Base-by-base conservation (phyloP, 2,888 invertebrate genomes). In the Drosophila pseudotakahashii region DNA sequence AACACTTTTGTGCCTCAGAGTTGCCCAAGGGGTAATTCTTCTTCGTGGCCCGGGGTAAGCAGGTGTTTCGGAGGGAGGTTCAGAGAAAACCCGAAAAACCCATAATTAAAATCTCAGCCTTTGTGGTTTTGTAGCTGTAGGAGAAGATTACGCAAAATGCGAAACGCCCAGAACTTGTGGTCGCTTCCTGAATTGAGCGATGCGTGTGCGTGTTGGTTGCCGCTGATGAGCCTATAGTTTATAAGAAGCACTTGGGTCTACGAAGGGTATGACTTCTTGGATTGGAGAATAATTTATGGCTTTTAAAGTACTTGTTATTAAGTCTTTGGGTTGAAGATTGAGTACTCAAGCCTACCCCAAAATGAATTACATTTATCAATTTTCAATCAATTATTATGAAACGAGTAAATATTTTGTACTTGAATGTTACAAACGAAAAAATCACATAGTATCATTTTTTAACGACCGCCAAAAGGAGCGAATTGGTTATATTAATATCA, bases 71-170 rank as follows among this genome's bases (percentile, higher is more conserved):
- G 26, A 11, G 67, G 42, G 37, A 39, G 14, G 14, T 41, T 7
- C 41, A 16, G 6, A 19, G 7, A 42, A 42, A 58, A 54, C n/a
- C 54, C 66, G 45, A 26, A 74, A 62, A 75, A 41, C 78, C 87
- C 72, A 88, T 88, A 84, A 84, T 84, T 84, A 84, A 84, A 82
- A 88, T 76, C 76, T 80, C 68, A 78, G 73, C 70, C 78, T 81
- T 75, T 88, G 83, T 70, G 87, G 78, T 76, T 77, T 69, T 51
- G 9, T 47, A 69, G 78, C 84, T 71, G n/a, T n/a, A n/a, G 76
- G 58, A 63, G 54, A 63, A 66, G 82, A 76, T 84, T 84, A 86
- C 79, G 88, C 83, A 78, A 82, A 86, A 77, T 76, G 64, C 47
- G 63, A 51, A 59, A 82, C 83, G 86, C 88, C 88, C 67, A 32